These are phyloP conservation scores for Xestia ashworthii DNA, from an alignment of 2,888 invertebrate genomes.

Conservation along the genomic window DNA sequence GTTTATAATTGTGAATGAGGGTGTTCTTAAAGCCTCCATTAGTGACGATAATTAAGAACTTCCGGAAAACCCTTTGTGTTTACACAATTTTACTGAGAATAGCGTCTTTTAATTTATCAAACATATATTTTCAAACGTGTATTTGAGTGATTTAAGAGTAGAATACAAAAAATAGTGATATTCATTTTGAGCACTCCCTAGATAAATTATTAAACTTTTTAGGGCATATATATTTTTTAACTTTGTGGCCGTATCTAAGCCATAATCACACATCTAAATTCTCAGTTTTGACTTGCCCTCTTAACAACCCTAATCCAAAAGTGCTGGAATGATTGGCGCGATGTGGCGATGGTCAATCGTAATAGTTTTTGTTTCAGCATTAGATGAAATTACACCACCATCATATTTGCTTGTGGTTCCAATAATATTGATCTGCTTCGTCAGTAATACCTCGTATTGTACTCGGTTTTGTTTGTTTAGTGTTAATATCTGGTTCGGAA, in stretches of 20 bases:
- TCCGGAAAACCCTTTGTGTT: neutral
- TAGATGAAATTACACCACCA: conserved; percentile 81
- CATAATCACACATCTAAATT: too few relatives aligned
- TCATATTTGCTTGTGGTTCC: conserved; percentile 79
- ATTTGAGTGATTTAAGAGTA: too few relatives aligned
- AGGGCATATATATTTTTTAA: too few relatives aligned
- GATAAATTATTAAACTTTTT: too few relatives aligned
- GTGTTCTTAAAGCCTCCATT: conserved; percentile 32
- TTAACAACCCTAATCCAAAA: conserved; percentile 59
- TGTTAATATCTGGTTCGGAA: conserved; percentile 58
- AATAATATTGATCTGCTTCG: conserved; percentile 69
- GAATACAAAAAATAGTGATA: too few relatives aligned
- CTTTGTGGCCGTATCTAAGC: too few relatives aligned
- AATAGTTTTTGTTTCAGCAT: conserved; percentile 79
- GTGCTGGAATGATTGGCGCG: conserved; percentile 62
- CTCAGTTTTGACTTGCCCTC: too few relatives aligned
- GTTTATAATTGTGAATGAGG: conserved; percentile 14
- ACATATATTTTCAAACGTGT: too few relatives aligned
- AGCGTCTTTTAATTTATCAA: neutral
- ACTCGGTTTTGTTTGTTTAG: conserved; percentile 64
- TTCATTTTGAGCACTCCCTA: too few relatives aligned
- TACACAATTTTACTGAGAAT: neutral
- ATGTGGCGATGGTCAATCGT: conserved; percentile 74
- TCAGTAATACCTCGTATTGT: conserved; percentile 64
- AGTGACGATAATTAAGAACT: conserved; percentile 14